Conservation (phyloP, 2,888 invertebrate genomes). For the Criorhina ranunculi region DNA sequence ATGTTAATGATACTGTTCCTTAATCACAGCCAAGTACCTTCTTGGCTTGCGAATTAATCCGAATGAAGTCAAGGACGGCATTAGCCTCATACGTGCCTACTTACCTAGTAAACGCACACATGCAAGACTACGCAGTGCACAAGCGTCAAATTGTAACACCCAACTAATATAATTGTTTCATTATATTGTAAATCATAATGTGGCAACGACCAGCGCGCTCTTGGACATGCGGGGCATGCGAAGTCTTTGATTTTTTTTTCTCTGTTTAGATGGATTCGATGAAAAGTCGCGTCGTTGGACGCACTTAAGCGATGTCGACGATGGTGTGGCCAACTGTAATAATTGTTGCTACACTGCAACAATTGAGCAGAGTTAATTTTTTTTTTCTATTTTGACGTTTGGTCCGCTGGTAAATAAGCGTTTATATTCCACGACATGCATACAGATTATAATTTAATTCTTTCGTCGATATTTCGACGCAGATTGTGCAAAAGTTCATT, state of each 20-base stretch:
- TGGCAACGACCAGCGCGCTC: constrained; percentile 50
- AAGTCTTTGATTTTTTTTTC: constrained; percentile 40
- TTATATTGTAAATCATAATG: constrained; percentile 71
- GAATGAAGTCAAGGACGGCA: constrained; percentile 75
- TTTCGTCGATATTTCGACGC: constrained; percentile 66
- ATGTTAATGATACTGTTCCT: constrained; percentile 68
- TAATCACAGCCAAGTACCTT: constrained; percentile 73
- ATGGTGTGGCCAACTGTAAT: constrained; percentile 39
- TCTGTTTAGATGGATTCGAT: constrained; percentile 27
- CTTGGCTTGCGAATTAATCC: constrained; percentile 74
- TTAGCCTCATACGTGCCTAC: constrained; percentile 74
- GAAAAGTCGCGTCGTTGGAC: constrained; percentile 28
- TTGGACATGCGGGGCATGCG: constrained; percentile 38
- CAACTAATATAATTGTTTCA: constrained; percentile 69
- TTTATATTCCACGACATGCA: constrained; percentile 59
- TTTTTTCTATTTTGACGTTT: not conserved
- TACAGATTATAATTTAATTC: constrained; percentile 70
- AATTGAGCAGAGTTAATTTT: constrained; percentile 41
- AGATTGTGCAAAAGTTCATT: constrained; percentile 62
- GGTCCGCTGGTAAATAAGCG: constrained; percentile 22
- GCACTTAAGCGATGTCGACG: constrained; percentile 13
- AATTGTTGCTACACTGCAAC: constrained; percentile 47
- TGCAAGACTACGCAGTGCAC: constrained; percentile 12
- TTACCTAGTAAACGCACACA: not conserved
- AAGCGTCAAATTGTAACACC: constrained; percentile 70